phyloP scores from a whole-genome alignment of 2,888 invertebrate species.

The Platycheirus rosarum region DNA sequence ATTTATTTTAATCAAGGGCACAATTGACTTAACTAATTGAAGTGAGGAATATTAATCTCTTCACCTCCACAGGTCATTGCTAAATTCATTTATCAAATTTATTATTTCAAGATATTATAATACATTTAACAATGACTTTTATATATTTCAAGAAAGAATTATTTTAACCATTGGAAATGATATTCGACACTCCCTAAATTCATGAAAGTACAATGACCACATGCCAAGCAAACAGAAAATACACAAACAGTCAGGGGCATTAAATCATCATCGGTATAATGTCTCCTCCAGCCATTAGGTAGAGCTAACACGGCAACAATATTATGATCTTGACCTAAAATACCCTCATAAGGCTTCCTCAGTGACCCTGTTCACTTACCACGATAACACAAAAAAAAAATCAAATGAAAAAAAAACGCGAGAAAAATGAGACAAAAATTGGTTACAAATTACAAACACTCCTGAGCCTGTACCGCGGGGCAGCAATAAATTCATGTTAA shows the following conservation, averaged over 20 bases:
- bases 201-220: constrained; percentile 22
- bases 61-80: no score
- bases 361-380: constrained; percentile 1
- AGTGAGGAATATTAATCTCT: no score
- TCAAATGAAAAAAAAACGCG: constrained; percentile 13
- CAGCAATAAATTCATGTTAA: constrained; percentile 65
- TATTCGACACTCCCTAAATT: constrained; percentile 13
- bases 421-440: constrained; percentile 28
- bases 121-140: no score
- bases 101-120: no score
- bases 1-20: no score
- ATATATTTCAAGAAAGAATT: no score
- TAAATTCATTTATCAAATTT: no score
- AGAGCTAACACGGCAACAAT: constrained; percentile 25
- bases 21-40: no score
- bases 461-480: neutral
- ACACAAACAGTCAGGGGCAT: constrained; percentile 15
- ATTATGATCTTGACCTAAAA: constrained; percentile 43
- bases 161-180: neutral
- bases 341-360: constrained; percentile 13
- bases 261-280: constrained; percentile 5
- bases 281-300: constrained; percentile 17
- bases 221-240: no score
- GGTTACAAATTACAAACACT: constrained; percentile 52
- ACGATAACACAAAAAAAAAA: neutral